Evolutionary conservation across 2,113 vertebrate species (phyloP).

Genomic region (Romanogobio albipinnatus): DNA sequence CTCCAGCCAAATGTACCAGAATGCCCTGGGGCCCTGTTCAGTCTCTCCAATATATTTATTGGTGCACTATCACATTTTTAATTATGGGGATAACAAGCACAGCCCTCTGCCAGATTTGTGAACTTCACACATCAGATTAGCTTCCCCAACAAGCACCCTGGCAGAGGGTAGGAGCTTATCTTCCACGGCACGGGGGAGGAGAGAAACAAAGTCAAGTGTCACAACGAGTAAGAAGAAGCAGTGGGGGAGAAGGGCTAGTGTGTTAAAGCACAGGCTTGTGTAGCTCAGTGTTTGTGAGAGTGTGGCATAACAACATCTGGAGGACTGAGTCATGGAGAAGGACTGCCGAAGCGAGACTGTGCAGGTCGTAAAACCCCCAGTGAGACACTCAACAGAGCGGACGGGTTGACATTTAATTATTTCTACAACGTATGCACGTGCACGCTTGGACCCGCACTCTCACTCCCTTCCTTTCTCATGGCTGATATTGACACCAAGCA

Average conservation of each 20-base stretch:
- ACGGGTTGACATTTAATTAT: conserved; percentile 71
- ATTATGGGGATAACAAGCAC: conserved; percentile 72
- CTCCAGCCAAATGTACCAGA: conserved; percentile 60
- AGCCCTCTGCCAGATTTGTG: conserved; percentile 63
- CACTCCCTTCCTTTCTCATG: conserved; percentile 3
- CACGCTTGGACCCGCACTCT: background rate
- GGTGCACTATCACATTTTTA: conserved; percentile 71
- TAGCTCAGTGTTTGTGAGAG: conserved; percentile 11
- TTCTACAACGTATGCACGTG: conserved; percentile 62
- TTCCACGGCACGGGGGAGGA: conserved; percentile 46
- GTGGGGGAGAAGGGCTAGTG: conserved; percentile 25
- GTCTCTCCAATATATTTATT: conserved; percentile 62
- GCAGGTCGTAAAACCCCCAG: conserved; percentile 65
- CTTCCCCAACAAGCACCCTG: conserved; percentile 58
- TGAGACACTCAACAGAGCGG: conserved; percentile 59
- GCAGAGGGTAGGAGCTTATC: conserved; percentile 56
- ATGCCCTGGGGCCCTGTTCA: conserved; percentile 59
- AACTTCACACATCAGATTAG: conserved; percentile 61
- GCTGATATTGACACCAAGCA: background rate
- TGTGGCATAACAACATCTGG: conserved; percentile 31
- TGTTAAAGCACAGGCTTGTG: background rate
- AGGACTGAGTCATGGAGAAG: conserved; percentile 60
- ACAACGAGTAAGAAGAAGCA: conserved; percentile 45
- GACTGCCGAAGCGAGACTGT: conserved; percentile 54
- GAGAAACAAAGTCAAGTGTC: conserved; percentile 51